Evolutionary conservation across 1,140 invertebrate species (phyloP).

Genomic region (Hypothenemus hampei): DNA sequence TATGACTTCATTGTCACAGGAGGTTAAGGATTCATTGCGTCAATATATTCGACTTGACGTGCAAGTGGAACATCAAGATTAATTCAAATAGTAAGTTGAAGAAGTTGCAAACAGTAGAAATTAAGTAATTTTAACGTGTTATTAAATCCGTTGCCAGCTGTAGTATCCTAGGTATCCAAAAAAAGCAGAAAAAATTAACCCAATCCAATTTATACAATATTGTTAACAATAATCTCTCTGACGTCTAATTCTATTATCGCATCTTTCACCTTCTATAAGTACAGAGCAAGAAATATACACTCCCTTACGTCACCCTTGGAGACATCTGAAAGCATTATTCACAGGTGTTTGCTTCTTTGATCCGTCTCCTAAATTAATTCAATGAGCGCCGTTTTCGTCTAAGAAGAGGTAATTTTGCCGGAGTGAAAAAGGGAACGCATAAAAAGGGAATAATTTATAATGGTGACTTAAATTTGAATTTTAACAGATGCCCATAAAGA

Average conservation of each 20-base stretch:
- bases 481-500: slow-evolving; percentile 23
- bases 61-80: too few relatives aligned
- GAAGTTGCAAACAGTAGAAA: too few relatives aligned
- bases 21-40: too few relatives aligned
- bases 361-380: slow-evolving; percentile 25
- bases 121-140: too few relatives aligned
- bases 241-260: slow-evolving; percentile 12
- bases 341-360: slow-evolving; percentile 27
- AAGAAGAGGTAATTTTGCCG: slow-evolving; percentile 19
- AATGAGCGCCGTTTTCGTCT: slow-evolving; percentile 22
- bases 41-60: too few relatives aligned
- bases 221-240: neutral
- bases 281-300: too few relatives aligned
- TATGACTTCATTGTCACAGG: too few relatives aligned
- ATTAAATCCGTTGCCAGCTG: too few relatives aligned
- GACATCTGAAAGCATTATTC: slow-evolving; percentile 23
- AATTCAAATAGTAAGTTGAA: too few relatives aligned
- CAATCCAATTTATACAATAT: neutral
- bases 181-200: neutral
- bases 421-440: slow-evolving; percentile 18
- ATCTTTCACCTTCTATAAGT: slow-evolving; percentile 15
- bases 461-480: slow-evolving; percentile 28
- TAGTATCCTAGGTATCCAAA: too few relatives aligned
- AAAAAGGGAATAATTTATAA: slow-evolving; percentile 29
- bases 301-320: slow-evolving; percentile 3